phyloP scores from a whole-genome alignment of 2,797 vertebrate genomes.

The Diglossa cyanea region DNA sequence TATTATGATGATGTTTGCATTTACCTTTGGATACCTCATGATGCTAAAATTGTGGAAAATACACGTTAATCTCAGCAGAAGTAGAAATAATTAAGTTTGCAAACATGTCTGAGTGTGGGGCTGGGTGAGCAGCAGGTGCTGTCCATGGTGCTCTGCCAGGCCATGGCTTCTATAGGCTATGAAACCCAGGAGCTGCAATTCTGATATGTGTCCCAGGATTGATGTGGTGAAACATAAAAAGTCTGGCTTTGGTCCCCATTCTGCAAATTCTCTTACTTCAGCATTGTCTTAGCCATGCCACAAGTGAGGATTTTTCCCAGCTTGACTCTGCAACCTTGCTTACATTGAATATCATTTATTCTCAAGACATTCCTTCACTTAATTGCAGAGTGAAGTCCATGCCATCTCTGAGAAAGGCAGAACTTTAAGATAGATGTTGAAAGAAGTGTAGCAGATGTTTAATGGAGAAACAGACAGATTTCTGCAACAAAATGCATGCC shows the following conservation, averaged over 20 bases:
- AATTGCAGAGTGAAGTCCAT: neutral
- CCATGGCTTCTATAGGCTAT: neutral
- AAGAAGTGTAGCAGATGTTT: slow-evolving; percentile 7
- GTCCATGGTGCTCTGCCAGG: neutral
- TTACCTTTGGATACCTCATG: neutral
- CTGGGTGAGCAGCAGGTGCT: neutral
- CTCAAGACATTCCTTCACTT: neutral
- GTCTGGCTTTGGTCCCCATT: neutral
- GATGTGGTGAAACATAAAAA: neutral
- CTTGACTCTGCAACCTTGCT: neutral
- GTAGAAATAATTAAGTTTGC: neutral
- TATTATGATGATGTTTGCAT: neutral
- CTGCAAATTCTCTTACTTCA: neutral
- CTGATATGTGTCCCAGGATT: fast-evolving
- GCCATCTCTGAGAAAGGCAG: neutral
- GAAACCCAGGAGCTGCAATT: neutral
- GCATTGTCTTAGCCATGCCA: neutral
- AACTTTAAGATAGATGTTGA: neutral
- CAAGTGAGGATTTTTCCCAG: neutral
- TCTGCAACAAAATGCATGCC: neutral
- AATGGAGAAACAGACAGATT: slow-evolving; percentile 5
- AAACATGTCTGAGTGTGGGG: neutral
- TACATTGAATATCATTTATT: neutral
- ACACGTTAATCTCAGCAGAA: neutral
- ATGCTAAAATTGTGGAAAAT: neutral